A percentile compares a stretch with the other conserved stretches of the same genome.
phyloP scores from a whole-genome alignment of 2,797 vertebrate species.

The Bucorvus abyssinicus region DNA sequence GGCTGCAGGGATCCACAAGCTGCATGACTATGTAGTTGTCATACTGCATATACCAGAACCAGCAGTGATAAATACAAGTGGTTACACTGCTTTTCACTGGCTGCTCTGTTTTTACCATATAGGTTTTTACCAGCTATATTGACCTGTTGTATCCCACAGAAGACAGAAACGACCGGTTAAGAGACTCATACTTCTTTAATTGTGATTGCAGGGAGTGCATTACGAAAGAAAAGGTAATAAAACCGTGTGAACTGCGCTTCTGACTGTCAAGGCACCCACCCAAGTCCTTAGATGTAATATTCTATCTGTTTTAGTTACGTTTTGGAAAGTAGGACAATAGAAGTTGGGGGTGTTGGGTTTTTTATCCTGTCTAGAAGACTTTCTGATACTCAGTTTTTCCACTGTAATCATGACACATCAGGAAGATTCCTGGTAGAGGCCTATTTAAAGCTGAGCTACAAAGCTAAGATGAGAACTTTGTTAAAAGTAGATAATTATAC shows the following conservation, averaged over 20 bases:
- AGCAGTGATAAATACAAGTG: background rate
- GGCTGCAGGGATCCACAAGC: background rate
- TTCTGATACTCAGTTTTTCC: constrained; percentile 2
- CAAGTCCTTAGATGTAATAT: background rate
- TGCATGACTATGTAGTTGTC: background rate
- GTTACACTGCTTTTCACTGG: background rate
- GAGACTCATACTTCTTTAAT: constrained; percentile 90
- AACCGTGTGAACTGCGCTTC: background rate
- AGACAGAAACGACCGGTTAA: constrained; percentile 88
- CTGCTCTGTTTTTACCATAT: background rate
- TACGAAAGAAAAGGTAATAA: constrained; percentile 83
- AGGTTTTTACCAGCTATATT: constrained; percentile 97
- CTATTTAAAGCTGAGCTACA: constrained; percentile 1
- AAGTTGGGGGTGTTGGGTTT: background rate
- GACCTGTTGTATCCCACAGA: constrained; percentile 94
- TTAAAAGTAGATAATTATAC: background rate
- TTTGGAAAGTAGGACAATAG: background rate
- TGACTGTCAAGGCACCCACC: background rate
- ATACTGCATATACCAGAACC: background rate
- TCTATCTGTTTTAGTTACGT: background rate
- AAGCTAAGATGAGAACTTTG: background rate
- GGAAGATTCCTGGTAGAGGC: background rate
- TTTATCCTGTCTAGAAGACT: background rate
- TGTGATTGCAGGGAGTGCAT: constrained; percentile 90
- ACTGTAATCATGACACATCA: background rate